Evolutionary conservation across 2,888 invertebrate species (phyloP).

Genomic region (Embidobia sp.): DNA sequence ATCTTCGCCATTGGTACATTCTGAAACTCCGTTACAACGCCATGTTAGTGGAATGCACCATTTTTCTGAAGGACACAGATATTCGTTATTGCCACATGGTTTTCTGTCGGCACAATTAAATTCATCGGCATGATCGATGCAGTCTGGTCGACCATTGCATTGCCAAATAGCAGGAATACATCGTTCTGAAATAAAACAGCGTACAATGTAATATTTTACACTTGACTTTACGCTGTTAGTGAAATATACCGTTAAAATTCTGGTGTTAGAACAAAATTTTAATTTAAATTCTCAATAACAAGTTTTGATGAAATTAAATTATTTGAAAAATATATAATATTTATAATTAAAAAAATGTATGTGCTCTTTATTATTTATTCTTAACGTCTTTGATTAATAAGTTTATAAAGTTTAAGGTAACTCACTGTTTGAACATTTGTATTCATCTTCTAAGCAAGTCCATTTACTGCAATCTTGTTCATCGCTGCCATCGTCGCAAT

Average conservation of each 20-base stretch:
- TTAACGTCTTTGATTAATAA: no score
- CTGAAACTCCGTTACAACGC: slow-evolving; percentile 84
- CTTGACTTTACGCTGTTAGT: no score
- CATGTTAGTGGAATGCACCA: slow-evolving; percentile 84
- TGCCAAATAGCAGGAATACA: slow-evolving; percentile 84
- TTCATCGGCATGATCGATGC: slow-evolving; percentile 84
- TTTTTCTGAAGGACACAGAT: slow-evolving; percentile 84
- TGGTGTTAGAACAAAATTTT: no score
- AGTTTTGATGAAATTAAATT: not conserved
- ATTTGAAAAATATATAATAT: no score
- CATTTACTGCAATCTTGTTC: slow-evolving; percentile 83
- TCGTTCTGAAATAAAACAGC: slow-evolving; percentile 76
- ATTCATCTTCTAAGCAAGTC: slow-evolving; percentile 84
- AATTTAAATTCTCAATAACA: no score
- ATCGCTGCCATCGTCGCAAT: slow-evolving; percentile 85
- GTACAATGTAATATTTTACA: slow-evolving; percentile 7
- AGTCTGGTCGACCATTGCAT: slow-evolving; percentile 84
- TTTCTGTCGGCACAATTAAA: slow-evolving; percentile 82
- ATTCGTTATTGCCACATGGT: slow-evolving; percentile 82
- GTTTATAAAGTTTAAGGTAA: no score
- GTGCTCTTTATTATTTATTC: no score
- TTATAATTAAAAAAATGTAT: not conserved
- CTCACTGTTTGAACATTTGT: slow-evolving; percentile 82
- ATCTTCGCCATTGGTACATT: slow-evolving; percentile 84
- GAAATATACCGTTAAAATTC: no score